A percentile compares a stretch with the other conserved stretches of the same genome.
Evolutionary conservation across 1,140 invertebrate genomes (phyloP).

Genomic region (Zaprionus vittiger): DNA sequence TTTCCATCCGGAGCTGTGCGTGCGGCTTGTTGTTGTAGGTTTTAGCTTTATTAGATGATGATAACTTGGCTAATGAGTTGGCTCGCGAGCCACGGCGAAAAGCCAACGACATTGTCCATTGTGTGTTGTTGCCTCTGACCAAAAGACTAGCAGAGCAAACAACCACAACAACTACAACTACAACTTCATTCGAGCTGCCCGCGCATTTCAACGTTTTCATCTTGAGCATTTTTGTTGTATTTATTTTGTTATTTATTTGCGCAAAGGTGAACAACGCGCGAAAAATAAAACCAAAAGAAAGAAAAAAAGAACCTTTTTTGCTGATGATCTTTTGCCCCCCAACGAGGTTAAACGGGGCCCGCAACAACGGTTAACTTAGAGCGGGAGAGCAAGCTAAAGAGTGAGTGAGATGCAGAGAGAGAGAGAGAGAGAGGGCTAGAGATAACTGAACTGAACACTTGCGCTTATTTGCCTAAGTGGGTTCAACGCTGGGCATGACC

Average conservation of each 20-base stretch:
- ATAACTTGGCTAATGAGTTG: slow-evolving; percentile 81
- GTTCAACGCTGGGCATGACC: slow-evolving; percentile 59
- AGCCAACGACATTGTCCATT: slow-evolving; percentile 59
- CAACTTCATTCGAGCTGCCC: slow-evolving; percentile 65
- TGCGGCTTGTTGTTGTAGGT: slow-evolving; percentile 47
- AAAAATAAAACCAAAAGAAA: slow-evolving; percentile 42
- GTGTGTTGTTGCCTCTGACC: slow-evolving; percentile 45
- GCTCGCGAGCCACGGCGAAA: slow-evolving; percentile 41
- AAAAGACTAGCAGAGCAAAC: slow-evolving; percentile 57
- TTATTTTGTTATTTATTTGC: slow-evolving; percentile 47
- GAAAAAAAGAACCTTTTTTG: slow-evolving; percentile 41
- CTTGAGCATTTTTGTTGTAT: slow-evolving; percentile 56
- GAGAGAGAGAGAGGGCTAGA: slow-evolving; percentile 31
- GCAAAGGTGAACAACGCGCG: slow-evolving; percentile 66
- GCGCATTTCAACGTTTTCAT: slow-evolving; percentile 77
- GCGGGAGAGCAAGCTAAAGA: neutral
- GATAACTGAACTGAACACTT: slow-evolving; percentile 51
- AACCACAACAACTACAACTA: slow-evolving; percentile 33
- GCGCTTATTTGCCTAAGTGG: slow-evolving; percentile 64
- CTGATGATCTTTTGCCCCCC: slow-evolving; percentile 49
- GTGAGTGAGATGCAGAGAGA: too few relatives aligned
- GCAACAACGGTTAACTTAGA: slow-evolving; percentile 55
- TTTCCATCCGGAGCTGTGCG: slow-evolving; percentile 47
- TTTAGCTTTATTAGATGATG: slow-evolving; percentile 77
- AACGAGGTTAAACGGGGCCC: slow-evolving; percentile 51